Conservation (phyloP, 92 coral and sea anemone species). For the Palythoa caribaeorum region DNA sequence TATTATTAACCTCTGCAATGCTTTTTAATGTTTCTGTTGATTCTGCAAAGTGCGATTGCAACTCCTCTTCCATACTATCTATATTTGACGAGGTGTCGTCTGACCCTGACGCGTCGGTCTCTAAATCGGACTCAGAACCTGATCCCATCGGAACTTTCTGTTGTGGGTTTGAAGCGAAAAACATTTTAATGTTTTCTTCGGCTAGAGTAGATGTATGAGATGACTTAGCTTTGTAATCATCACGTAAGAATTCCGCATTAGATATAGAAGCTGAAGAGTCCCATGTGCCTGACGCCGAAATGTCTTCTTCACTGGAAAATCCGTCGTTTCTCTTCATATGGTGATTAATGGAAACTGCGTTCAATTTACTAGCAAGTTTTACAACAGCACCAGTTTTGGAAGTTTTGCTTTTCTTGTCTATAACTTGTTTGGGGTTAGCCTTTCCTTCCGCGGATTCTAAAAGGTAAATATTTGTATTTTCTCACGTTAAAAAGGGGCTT, state of each 20-base stretch:
- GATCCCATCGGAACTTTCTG: background rate
- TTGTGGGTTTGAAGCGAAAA: slow-evolving; percentile 8
- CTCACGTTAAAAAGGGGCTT: background rate
- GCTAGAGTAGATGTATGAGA: background rate
- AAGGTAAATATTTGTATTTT: slow-evolving; percentile 7
- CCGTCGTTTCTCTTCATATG: slow-evolving; percentile 2
- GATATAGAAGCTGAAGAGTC: slow-evolving; percentile 44
- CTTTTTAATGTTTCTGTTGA: background rate
- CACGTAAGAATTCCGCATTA: background rate
- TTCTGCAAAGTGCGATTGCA: slow-evolving; percentile 16
- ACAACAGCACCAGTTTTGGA: slow-evolving; percentile 54
- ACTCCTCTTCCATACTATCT: slow-evolving; percentile 40
- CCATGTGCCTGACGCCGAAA: slow-evolving; percentile 67
- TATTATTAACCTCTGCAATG: background rate
- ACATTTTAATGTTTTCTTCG: slow-evolving; percentile 7
- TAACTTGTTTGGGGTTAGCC: background rate
- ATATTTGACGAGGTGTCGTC: slow-evolving; percentile 10
- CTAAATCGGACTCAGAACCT: slow-evolving; percentile 17
- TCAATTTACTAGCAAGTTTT: slow-evolving; percentile 72
- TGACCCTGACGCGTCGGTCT: background rate
- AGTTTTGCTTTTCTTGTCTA: slow-evolving; percentile 11
- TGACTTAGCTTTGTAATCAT: background rate
- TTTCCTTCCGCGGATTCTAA: slow-evolving; percentile 23
- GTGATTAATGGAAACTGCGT: slow-evolving; percentile 48
- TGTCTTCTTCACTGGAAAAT: slow-evolving; percentile 8